A percentile compares a stretch with the other conserved stretches of the same genome.
Evolutionary conservation across 2,113 vertebrate genomes (phyloP).

Genomic region (Microcebus griseorufus): DNA sequence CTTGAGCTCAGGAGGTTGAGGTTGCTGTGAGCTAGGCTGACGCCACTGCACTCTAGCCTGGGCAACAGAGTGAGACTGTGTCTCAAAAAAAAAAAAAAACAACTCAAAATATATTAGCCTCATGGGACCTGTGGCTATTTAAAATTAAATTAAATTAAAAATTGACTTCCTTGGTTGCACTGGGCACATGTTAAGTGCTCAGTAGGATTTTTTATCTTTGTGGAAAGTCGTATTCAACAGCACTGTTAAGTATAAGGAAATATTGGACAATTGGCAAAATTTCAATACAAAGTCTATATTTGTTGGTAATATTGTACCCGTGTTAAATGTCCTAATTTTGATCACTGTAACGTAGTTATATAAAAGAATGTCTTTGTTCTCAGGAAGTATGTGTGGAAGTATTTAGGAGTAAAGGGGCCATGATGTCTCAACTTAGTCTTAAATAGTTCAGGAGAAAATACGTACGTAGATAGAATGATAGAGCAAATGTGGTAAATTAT

Average conservation of each 20-base stretch:
- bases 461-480: fast-evolving
- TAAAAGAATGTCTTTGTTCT: not conserved
- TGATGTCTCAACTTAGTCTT: not conserved
- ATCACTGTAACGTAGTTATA: not conserved
- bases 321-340: not conserved
- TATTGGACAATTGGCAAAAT: not conserved
- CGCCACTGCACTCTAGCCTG: no score
- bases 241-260: not conserved
- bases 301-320: not conserved
- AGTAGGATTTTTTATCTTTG: not conserved
- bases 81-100: no score
- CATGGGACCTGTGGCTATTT: not conserved
- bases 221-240: not conserved
- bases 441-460: not conserved
- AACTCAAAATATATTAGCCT: not conserved
- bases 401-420: not conserved
- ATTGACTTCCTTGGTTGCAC: not conserved
- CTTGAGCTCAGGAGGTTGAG: no score
- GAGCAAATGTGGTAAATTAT: not conserved
- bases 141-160: not conserved
- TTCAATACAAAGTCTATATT: not conserved
- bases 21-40: no score
- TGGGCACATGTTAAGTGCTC: not conserved
- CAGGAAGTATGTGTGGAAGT: not conserved
- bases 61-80: no score